A percentile compares a stretch with the other conserved stretches of the same genome.
Conservation (phyloP, 1,140 invertebrate species). For the Calephelis nemesis region DNA sequence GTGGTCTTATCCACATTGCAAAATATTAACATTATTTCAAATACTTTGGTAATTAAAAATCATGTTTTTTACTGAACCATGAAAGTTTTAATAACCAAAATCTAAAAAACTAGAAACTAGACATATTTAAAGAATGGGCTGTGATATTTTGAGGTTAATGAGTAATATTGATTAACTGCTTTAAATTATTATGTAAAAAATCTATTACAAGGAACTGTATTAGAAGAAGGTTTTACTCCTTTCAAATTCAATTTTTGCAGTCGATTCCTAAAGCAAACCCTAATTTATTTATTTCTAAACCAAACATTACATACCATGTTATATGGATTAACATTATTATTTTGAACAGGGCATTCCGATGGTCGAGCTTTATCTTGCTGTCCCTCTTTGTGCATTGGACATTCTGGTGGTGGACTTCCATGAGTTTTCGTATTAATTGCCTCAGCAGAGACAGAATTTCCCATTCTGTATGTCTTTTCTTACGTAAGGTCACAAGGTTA, state of each 20-base stretch:
- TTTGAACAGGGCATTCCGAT: constrained; percentile 85
- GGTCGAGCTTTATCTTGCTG: constrained; percentile 40
- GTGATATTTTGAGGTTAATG: too few relatives aligned
- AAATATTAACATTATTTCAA: too few relatives aligned
- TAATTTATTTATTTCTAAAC: background rate
- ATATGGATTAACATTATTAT: constrained; percentile 85
- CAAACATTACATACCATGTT: constrained; percentile 85
- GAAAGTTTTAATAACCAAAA: too few relatives aligned
- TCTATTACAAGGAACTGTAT: too few relatives aligned
- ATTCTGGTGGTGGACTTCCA: constrained; percentile 83
- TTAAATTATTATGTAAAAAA: too few relatives aligned
- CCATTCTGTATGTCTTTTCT: constrained; percentile 77
- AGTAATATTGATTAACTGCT: too few relatives aligned
- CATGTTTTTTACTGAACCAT: too few relatives aligned
- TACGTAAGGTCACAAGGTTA: constrained; percentile 69
- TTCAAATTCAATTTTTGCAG: constrained; percentile 1
- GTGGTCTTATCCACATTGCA: too few relatives aligned
- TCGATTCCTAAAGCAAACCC: too few relatives aligned
- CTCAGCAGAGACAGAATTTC: constrained; percentile 81
- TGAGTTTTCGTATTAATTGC: constrained; percentile 65
- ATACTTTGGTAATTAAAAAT: too few relatives aligned
- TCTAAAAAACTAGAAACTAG: too few relatives aligned
- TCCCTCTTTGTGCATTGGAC: constrained; percentile 83
- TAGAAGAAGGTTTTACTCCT: background rate
- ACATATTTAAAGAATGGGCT: too few relatives aligned